Base-by-base conservation (phyloP, 2,113 vertebrate genomes). In the Ovis canadensis region DNA sequence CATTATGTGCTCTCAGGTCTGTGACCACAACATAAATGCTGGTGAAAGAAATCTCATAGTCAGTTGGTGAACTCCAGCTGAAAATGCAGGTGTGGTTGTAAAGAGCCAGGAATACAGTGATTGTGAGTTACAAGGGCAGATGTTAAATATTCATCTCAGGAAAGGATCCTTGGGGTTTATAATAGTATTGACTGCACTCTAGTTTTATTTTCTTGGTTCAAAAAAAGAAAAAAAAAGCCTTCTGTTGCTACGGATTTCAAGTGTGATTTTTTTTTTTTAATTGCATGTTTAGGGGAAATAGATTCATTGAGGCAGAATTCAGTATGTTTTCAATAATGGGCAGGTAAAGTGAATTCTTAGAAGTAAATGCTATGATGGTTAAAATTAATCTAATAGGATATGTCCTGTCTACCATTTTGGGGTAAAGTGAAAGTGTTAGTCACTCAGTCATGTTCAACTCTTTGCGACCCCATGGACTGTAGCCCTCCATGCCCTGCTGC, bases 11-110 rank as follows among this genome's bases (percentile, higher is more conserved):
- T 96, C 95, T 96, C 92, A 67, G 95, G 96, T 84, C 95, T 95
- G 98, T 97, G 97, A 96, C 97, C 95, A 88, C 95, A 78, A 91
- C 97, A 87, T 93, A 95, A 95, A 80, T 89, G 91, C 94, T 74
- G 31, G 87, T 31, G 90, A 89, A 93, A 90, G 95, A 84, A 89
- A 83, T 48, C 90, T 94, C 62, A 59, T 29, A 54, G 93, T 62
- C 55, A 57, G 78, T 83, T 80, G 90, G 95, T 87, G 92, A 81
- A 50, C 87, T 91, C 62, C 77, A 2, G 16, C 88, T 84, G 94
- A 94, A 88, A 95, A 88, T 60, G 87, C 97, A 96, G 80, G 87
- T 62, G 52, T 90, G 62, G 31, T 7, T 83, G 45, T 59, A 52
- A 77, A 55, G 27, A 82, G 57, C 50, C 17, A 3, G 67, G 86